Percentiles rank a stretch among this genome's conserved stretches.
These are phyloP conservation scores for Brachionus asplanchnoidis DNA, from an alignment of 1,140 invertebrate species.

Conservation along the genomic window DNA sequence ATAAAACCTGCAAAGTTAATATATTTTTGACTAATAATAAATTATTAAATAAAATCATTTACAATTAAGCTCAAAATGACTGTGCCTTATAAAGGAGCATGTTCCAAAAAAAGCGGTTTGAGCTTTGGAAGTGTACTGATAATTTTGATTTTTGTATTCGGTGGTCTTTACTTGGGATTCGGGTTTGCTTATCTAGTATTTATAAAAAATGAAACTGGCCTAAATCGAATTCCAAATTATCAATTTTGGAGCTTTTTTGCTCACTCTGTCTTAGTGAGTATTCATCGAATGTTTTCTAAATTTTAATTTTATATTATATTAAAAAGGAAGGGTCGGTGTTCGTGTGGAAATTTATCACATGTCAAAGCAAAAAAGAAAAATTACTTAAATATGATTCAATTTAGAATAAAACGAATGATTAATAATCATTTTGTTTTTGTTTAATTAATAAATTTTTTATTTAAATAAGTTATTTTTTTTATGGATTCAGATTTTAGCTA, in stretches of 20 bases:
- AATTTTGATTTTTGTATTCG: background rate
- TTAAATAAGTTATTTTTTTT: background rate
- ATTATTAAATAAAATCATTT: background rate
- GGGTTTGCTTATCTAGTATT: background rate
- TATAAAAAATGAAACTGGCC: constrained; percentile 15
- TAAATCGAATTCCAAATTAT: constrained; percentile 15
- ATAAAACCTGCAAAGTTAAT: background rate
- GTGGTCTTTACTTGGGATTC: background rate
- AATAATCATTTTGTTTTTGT: background rate
- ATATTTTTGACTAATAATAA: too few species aligned
- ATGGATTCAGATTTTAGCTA: background rate
- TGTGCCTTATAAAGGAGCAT: constrained; percentile 27
- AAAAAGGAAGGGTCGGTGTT: background rate
- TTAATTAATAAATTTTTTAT: constrained; percentile 2
- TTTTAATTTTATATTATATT: background rate
- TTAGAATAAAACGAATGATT: background rate
- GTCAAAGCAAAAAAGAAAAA: background rate
- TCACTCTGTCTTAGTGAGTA: background rate
- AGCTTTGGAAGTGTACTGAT: background rate
- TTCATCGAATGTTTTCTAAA: background rate
- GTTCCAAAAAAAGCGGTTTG: background rate
- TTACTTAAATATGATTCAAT: constrained; percentile 39
- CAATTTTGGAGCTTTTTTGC: background rate
- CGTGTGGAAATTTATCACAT: constrained; percentile 21
- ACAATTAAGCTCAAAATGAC: constrained; percentile 7